Conservation (phyloP, 2,888 invertebrate species). For the Thymelicus sylvestris region DNA sequence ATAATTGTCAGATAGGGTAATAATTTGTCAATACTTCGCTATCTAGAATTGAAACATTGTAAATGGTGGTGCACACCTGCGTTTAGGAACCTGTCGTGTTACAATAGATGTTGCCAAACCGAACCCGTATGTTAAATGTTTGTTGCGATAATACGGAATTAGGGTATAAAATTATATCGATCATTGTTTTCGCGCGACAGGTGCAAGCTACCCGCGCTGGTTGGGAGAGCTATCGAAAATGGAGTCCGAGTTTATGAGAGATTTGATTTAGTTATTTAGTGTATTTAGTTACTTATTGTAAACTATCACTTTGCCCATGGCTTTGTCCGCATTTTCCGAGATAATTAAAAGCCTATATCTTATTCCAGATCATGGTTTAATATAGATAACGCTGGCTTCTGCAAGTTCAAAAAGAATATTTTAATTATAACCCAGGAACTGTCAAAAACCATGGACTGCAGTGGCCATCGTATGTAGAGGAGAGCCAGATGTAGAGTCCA, state of each 20-base stretch:
- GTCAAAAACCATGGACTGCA: too few relatives aligned
- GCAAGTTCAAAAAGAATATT: too few relatives aligned
- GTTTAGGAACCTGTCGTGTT: slow-evolving; percentile 7
- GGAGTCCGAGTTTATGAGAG: not conserved
- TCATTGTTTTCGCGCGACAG: slow-evolving; percentile 25
- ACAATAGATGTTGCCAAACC: slow-evolving; percentile 26
- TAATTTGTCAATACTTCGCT: slow-evolving; percentile 31
- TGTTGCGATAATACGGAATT: slow-evolving; percentile 27
- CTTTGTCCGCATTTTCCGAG: too few relatives aligned
- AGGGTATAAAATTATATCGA: slow-evolving; percentile 15
- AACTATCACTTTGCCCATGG: too few relatives aligned
- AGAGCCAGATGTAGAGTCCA: too few relatives aligned
- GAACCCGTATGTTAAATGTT: slow-evolving; percentile 33
- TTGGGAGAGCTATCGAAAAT: not conserved
- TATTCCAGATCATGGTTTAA: too few relatives aligned
- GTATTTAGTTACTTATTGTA: too few relatives aligned
- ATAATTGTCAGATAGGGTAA: slow-evolving; percentile 18
- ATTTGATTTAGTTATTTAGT: too few relatives aligned
- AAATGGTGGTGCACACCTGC: slow-evolving; percentile 28
- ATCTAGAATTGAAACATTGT: slow-evolving; percentile 32
- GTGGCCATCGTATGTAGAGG: too few relatives aligned
- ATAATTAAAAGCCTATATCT: too few relatives aligned
- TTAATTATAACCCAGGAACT: too few relatives aligned
- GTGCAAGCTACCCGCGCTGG: not conserved
- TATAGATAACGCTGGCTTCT: too few relatives aligned